A percentile compares a stretch with the other conserved stretches of the same genome.
Evolutionary conservation across 2,113 vertebrate genomes (phyloP).

Genomic region (Sturnira hondurensis): DNA sequence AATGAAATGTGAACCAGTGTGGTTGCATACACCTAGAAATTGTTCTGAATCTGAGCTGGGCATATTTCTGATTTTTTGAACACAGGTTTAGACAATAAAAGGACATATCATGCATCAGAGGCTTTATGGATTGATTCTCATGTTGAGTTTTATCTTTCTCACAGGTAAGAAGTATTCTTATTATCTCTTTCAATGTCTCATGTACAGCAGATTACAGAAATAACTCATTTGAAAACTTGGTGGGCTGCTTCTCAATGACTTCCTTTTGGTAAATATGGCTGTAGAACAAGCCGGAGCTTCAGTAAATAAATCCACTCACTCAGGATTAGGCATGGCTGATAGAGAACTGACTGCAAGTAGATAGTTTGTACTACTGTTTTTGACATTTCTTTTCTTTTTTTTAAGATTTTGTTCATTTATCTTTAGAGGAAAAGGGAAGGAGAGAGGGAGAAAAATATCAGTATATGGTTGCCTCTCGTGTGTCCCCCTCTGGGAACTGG

Average conservation of each 20-base stretch:
- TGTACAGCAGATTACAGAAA: background rate
- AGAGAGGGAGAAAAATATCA: too few species aligned
- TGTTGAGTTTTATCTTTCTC: slow-evolving; percentile 48
- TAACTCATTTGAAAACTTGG: slow-evolving; percentile 17
- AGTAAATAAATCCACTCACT: background rate
- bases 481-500: too few species aligned
- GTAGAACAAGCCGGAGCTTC: background rate
- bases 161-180: slow-evolving; percentile 59
- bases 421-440: too few species aligned
- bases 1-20: background rate
- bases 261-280: background rate
- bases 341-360: background rate
- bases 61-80: slow-evolving; percentile 55
- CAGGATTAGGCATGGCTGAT: background rate
- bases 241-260: background rate
- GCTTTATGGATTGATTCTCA: slow-evolving; percentile 61
- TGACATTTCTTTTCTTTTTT: background rate
- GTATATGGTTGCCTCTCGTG: too few species aligned
- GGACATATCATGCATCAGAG: slow-evolving; percentile 8
- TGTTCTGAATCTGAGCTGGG: slow-evolving; percentile 39
- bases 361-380: background rate
- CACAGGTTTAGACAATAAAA: slow-evolving; percentile 60
- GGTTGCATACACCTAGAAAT: background rate
- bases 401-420: too few species aligned
- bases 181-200: background rate